phyloP scores from a whole-genome alignment of 2,888 invertebrate genomes.

The Tortricodes alternella region DNA sequence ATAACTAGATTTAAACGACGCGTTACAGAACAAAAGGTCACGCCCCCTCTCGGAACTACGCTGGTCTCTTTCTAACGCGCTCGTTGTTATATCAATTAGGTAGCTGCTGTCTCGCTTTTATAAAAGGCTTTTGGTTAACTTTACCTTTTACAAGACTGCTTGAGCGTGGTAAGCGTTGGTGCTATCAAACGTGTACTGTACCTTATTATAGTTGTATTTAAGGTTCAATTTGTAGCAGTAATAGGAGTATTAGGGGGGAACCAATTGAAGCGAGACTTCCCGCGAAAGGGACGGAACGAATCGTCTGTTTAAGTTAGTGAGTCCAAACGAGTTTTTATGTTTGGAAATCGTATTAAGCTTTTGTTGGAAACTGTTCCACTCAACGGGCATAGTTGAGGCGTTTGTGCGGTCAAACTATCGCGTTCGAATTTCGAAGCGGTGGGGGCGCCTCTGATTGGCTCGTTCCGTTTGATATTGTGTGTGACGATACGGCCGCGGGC shows the following conservation, averaged over 20 bases:
- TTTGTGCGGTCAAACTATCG: conserved; percentile 80
- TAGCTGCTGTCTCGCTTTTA: conserved; percentile 54
- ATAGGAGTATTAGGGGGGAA: conserved; percentile 55
- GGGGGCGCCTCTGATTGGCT: conserved; percentile 76
- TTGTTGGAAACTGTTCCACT: conserved; percentile 82
- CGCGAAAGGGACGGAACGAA: conserved; percentile 69
- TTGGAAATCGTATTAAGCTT: conserved; percentile 83
- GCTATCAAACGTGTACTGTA: conserved; percentile 42
- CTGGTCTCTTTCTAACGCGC: conserved; percentile 47
- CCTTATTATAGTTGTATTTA: fast-evolving
- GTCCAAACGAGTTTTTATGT: conserved; percentile 82
- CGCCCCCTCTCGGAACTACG: conserved; percentile 61
- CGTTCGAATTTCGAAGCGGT: conserved; percentile 66
- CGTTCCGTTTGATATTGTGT: conserved; percentile 69
- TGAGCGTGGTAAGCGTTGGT: conserved; percentile 56
- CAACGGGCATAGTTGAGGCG: conserved; percentile 80
- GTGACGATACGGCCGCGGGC: conserved; percentile 67
- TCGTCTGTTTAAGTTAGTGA: conserved; percentile 78
- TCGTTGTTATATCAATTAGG: conserved; percentile 15
- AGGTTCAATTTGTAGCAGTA: conserved; percentile 40
- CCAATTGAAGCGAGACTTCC: conserved; percentile 70
- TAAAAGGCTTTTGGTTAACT: conserved; percentile 60
- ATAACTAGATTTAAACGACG: conserved; percentile 81
- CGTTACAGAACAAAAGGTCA: conserved; percentile 66
- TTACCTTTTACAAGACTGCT: conserved; percentile 59